Percentiles rank a stretch among this genome's conserved stretches.
These are phyloP conservation scores for Bradypodion pumilum DNA, from an alignment of 2,797 vertebrate species.

Conservation along the genomic window DNA sequence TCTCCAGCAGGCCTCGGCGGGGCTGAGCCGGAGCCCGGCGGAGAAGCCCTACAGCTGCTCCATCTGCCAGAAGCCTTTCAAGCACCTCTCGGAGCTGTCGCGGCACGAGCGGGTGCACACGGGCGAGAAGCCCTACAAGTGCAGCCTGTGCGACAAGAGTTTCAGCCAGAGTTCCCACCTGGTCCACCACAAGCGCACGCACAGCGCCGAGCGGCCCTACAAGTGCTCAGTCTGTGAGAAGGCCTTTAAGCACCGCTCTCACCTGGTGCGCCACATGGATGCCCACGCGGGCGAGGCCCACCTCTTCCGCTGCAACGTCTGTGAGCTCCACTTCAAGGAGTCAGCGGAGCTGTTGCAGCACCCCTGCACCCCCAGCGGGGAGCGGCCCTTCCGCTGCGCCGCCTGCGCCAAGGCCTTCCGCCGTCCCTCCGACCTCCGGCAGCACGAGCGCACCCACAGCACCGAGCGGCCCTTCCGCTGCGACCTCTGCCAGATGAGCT, in stretches of 20 bases:
- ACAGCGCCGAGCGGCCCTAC: slow-evolving; percentile 95
- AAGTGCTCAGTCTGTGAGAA: slow-evolving; percentile 97
- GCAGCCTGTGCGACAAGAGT: slow-evolving; percentile 95
- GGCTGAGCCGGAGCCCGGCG: slow-evolving; percentile 67
- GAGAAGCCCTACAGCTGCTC: slow-evolving; percentile 96
- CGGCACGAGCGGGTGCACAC: slow-evolving; percentile 96
- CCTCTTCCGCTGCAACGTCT: slow-evolving; percentile 95
- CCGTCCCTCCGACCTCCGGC: slow-evolving; percentile 93
- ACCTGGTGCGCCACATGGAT: slow-evolving; percentile 98
- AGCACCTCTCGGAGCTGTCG: slow-evolving; percentile 93
- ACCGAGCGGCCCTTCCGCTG: slow-evolving; percentile 99
- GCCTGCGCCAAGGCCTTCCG: slow-evolving; percentile 96
- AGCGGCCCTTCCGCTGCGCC: slow-evolving; percentile 92
- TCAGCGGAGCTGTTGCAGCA: slow-evolving; percentile 96
- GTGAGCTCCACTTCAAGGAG: slow-evolving; percentile 97
- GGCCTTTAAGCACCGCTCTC: slow-evolving; percentile 98
- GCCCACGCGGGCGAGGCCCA: slow-evolving; percentile 93
- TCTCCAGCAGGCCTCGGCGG: slow-evolving; percentile 70
- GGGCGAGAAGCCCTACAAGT: slow-evolving; percentile 96
- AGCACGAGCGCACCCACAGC: slow-evolving; percentile 96
- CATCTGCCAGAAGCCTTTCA: slow-evolving; percentile 97
- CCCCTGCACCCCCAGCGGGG: slow-evolving; percentile 92
- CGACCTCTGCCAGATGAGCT: slow-evolving; percentile 98
- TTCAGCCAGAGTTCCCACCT: slow-evolving; percentile 98
- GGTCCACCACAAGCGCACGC: slow-evolving; percentile 95